Conservation (phyloP, 2,888 invertebrate genomes). For the Coelinius sp. region DNA sequence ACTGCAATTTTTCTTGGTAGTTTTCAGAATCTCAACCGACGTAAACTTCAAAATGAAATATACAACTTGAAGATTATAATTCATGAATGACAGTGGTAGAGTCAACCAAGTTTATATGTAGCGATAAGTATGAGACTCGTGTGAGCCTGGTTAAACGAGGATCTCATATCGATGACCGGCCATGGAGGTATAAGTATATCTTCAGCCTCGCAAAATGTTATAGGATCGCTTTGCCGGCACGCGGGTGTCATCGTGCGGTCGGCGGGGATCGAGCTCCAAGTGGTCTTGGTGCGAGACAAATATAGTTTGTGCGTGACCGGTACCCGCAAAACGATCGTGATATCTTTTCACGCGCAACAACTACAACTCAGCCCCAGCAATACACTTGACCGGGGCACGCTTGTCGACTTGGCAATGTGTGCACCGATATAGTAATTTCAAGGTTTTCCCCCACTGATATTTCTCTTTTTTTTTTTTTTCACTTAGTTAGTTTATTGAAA, state of each 20-base stretch:
- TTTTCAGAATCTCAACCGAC: neutral
- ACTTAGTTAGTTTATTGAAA: neutral
- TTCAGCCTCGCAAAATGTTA: slow-evolving; percentile 12
- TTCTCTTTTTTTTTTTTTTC: neutral
- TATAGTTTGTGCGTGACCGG: slow-evolving; percentile 68
- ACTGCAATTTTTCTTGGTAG: neutral
- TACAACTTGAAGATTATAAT: neutral
- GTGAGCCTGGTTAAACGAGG: slow-evolving; percentile 14
- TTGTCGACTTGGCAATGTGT: slow-evolving; percentile 15
- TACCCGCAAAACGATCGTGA: slow-evolving; percentile 58
- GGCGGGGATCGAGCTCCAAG: slow-evolving; percentile 21
- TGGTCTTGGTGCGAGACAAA: slow-evolving; percentile 56
- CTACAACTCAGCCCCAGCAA: neutral
- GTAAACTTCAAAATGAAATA: slow-evolving; percentile 19
- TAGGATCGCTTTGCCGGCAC: neutral
- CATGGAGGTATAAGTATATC: slow-evolving; percentile 5
- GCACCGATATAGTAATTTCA: slow-evolving; percentile 17
- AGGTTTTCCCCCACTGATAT: slow-evolving; percentile 10
- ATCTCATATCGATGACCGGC: slow-evolving; percentile 29
- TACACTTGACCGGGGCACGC: slow-evolving; percentile 13
- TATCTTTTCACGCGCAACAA: slow-evolving; percentile 31
- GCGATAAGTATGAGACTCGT: neutral
- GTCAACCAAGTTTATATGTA: neutral
- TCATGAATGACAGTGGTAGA: neutral
- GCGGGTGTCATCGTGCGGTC: slow-evolving; percentile 4